Evolutionary conservation across 2,113 vertebrate genomes (phyloP).

Genomic region (Ibidorhyncha struthersii): DNA sequence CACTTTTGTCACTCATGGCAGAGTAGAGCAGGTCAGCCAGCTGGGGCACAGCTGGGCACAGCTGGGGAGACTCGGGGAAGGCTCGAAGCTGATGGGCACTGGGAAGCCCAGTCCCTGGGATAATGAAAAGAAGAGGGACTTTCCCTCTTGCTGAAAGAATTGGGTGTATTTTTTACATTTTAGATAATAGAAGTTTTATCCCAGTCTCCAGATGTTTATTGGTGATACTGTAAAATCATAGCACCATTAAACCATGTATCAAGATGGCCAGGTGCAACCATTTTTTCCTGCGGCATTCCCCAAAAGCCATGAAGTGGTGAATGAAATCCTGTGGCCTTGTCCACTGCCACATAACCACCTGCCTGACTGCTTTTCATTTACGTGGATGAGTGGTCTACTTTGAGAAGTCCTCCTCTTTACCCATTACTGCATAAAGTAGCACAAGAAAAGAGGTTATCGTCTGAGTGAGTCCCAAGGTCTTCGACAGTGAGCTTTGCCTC

Average conservation of each 20-base stretch:
- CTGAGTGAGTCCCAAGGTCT: background rate
- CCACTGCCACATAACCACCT: background rate
- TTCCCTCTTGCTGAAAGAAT: background rate
- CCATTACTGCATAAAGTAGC: background rate
- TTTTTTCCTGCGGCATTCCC: background rate
- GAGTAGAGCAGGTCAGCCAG: background rate
- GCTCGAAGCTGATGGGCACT: background rate
- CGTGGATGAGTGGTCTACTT: background rate
- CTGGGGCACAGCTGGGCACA: background rate
- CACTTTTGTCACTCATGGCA: background rate
- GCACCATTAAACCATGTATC: background rate
- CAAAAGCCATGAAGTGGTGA: background rate
- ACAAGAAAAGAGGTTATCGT: background rate
- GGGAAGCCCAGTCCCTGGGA: too few relatives aligned
- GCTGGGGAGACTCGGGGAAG: fast-evolving
- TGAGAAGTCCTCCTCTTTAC: background rate
- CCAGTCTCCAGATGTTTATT: background rate
- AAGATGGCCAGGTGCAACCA: background rate
- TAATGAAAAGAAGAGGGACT: background rate
- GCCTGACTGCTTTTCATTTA: background rate
- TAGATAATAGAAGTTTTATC: background rate
- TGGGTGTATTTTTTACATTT: background rate
- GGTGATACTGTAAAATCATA: background rate
- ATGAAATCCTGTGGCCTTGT: background rate
- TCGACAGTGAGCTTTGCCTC: background rate